These are phyloP conservation scores for Hipparchia semele DNA, from an alignment of 2,888 invertebrate species.

Conservation along the genomic window DNA sequence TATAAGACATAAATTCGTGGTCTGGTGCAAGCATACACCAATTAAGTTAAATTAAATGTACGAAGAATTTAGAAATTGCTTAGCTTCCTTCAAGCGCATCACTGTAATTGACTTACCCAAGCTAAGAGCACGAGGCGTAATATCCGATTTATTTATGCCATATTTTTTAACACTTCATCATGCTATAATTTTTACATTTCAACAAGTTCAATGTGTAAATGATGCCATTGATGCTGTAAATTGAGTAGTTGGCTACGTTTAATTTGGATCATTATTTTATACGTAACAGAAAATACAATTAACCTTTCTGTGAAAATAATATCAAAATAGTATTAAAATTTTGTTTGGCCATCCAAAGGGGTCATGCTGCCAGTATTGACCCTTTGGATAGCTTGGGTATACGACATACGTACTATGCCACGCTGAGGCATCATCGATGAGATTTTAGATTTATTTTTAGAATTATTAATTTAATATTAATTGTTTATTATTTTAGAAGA, in stretches of 20 bases:
- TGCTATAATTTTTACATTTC: constrained; percentile 13
- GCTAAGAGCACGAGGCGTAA: constrained; percentile 72
- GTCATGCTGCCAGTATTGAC: too few species aligned
- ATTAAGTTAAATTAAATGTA: constrained; percentile 81
- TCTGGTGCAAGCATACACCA: constrained; percentile 78
- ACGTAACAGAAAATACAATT: not conserved
- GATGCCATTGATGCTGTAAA: not conserved
- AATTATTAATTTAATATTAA: too few species aligned
- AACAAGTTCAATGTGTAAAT: constrained; percentile 10
- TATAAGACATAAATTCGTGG: constrained; percentile 71
- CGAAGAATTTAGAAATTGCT: constrained; percentile 83
- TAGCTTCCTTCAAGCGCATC: constrained; percentile 82
- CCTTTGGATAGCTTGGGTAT: too few species aligned
- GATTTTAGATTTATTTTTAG: too few species aligned
- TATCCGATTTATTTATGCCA: constrained; percentile 72
- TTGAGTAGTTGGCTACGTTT: not conserved
- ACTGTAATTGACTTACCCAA: constrained; percentile 78
- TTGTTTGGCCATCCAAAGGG: too few species aligned
- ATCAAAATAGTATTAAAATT: too few species aligned
- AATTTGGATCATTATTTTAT: not conserved
- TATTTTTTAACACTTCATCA: constrained; percentile 46
- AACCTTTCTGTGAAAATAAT: too few species aligned
- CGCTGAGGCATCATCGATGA: too few species aligned
- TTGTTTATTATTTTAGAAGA: too few species aligned
- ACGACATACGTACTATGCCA: too few species aligned